Percentiles rank a stretch among this genome's conserved stretches.
These are phyloP conservation scores for Oreortyx pictus DNA, from an alignment of 2,797 vertebrate genomes.

Conservation along the genomic window DNA sequence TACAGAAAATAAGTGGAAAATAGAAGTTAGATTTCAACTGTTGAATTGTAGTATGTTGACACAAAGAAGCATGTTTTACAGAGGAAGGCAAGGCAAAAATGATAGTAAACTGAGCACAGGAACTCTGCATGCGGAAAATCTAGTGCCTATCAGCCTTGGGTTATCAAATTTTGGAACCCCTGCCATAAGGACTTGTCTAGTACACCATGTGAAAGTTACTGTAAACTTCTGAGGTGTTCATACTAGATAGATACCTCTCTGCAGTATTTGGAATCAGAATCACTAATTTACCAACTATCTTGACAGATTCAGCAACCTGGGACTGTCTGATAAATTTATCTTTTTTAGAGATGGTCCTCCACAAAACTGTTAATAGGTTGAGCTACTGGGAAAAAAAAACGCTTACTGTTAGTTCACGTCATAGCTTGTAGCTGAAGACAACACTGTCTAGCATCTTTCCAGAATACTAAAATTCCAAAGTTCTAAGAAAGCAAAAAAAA, in stretches of 20 bases:
- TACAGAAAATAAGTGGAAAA: background rate
- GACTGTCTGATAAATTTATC: background rate
- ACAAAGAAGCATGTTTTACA: background rate
- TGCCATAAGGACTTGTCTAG: background rate
- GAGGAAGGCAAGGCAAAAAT: background rate
- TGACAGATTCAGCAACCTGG: background rate
- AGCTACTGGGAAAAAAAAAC: fast-evolving
- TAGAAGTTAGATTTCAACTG: background rate
- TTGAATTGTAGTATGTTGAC: background rate
- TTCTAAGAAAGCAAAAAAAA: background rate
- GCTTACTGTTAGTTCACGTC: background rate
- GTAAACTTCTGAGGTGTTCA: background rate
- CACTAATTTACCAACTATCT: background rate
- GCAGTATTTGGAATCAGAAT: background rate
- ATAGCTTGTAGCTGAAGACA: background rate
- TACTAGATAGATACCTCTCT: background rate
- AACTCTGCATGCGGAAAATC: background rate
- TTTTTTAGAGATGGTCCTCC: background rate
- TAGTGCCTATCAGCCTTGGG: background rate
- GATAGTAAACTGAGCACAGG: background rate
- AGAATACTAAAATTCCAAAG: background rate
- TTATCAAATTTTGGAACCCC: background rate
- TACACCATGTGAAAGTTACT: background rate
- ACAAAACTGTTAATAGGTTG: background rate
- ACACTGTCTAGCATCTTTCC: background rate